A percentile compares a stretch with the other conserved stretches of the same genome.
Conservation (phyloP, 1,140 invertebrate genomes). For the Eulimnadia texana region DNA sequence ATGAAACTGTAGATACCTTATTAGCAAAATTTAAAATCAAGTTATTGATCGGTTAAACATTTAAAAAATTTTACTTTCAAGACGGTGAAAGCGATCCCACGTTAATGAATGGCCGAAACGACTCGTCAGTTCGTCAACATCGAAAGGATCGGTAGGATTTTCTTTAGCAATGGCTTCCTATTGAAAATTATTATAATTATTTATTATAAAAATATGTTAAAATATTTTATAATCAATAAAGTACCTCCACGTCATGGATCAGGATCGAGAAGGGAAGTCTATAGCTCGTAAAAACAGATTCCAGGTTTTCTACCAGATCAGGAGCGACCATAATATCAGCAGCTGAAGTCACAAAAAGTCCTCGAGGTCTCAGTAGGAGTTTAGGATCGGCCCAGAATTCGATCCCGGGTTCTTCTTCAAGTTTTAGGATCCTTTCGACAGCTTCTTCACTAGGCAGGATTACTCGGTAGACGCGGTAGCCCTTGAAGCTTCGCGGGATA, state of each 20-base stretch:
- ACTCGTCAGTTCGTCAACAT: neutral
- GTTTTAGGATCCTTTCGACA: constrained; percentile 1
- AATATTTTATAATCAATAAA: neutral
- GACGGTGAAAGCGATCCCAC: constrained; percentile 2
- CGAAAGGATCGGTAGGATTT: neutral
- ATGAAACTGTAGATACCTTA: constrained; percentile 51
- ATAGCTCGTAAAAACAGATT: neutral
- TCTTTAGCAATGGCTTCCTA: constrained; percentile 6
- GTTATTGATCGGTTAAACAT: neutral
- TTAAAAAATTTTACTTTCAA: neutral
- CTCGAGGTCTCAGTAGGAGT: constrained; percentile 7
- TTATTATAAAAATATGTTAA: neutral
- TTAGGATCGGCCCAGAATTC: constrained; percentile 15
- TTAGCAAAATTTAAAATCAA: neutral
- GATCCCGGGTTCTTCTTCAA: constrained; percentile 12
- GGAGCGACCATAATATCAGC: constrained; percentile 9
- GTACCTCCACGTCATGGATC: constrained; percentile 51
- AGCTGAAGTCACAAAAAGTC: constrained; percentile 13
- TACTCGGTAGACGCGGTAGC: constrained; percentile 13
- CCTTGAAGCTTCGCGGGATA: neutral
- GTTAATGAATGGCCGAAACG: neutral
- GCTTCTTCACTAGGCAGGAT: constrained; percentile 13
- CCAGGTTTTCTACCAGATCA: neutral
- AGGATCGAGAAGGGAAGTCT: constrained; percentile 38
- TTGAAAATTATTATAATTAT: neutral